Base-by-base conservation (phyloP, 2,797 vertebrate genomes). In the Phataginus tetradactyla region DNA sequence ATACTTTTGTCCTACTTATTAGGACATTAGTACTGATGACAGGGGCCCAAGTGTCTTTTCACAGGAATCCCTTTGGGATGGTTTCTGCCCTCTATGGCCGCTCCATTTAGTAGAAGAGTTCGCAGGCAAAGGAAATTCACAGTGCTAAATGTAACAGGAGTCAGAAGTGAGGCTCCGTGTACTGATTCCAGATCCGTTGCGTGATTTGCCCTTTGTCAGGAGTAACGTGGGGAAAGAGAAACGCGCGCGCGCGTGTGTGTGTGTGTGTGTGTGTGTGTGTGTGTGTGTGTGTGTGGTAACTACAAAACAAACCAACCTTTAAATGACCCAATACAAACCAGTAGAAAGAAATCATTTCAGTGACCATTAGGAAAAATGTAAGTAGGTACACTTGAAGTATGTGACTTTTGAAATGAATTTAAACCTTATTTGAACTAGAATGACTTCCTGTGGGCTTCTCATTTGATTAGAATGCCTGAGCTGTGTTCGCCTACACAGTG, bases 381-480 rank as follows among this genome's bases (percentile, higher is more conserved):
- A 89, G 37, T 39, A 53, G n/a, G 79, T 89, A 15, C 13, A 42
- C 49, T 84, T 83, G 53, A 92, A 94, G 55, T 86, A 72, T 85
- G 39, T 74, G 57, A 86, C 85, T 72, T 94, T 93, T 68, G 63
- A 93, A 94, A 85, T 93, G 57, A 95, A 89, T 77, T 94, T 88
- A 81, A 96, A 68, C 53, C 37, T 78, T 77, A 68, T 93, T 92
- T 81, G 66, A 57, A 91, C 91, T 64, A 94, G 59, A 80, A 7
- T 94, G 80, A 63, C 61, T 75, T 97, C 85, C 81, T 80, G 8
- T 37, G 64, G 66, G 51, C 34, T 59, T 96, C 37, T 86, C n/a
- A 32, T 85, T 93, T 89, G 61, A 45, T 96, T 51, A 93, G 42
- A 94, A 55, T 59, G 51, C 45, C 86, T 66, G 42, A 3, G 7